phyloP scores from a whole-genome alignment of 2,113 vertebrate species.

The Crotalus viridis region DNA sequence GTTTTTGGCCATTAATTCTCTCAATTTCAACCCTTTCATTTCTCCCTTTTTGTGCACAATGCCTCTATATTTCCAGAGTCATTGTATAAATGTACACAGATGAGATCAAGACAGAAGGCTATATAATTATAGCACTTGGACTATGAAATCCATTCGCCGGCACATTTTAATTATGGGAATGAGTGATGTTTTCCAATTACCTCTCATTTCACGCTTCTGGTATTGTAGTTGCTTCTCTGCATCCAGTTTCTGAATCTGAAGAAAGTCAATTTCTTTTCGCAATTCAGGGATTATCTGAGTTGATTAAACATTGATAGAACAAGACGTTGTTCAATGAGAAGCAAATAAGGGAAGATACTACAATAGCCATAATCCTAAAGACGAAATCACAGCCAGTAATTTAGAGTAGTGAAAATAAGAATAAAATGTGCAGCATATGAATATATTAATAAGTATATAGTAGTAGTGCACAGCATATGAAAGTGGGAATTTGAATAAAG shows the following conservation, averaged over 20 bases:
- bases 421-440: background rate
- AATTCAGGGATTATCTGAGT: constrained; percentile 84
- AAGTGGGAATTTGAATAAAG: background rate
- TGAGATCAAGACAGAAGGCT: background rate
- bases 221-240: constrained; percentile 81
- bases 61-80: background rate
- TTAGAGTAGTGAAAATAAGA: background rate
- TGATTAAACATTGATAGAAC: constrained; percentile 21
- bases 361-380: background rate
- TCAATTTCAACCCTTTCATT: background rate
- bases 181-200: constrained; percentile 59
- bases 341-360: background rate
- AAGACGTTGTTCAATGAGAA: background rate
- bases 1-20: background rate
- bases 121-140: background rate
- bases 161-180: background rate
- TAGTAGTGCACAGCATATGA: background rate
- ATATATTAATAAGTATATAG: background rate
- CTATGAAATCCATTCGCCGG: background rate
- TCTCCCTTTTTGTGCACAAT: background rate
- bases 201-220: constrained; percentile 84
- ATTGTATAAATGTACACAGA: background rate
- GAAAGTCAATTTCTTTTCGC: constrained; percentile 83
- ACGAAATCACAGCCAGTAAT: background rate
- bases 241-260: constrained; percentile 82